Base-by-base conservation (phyloP, 2,888 invertebrate genomes). In the Eurytoma californica region DNA sequence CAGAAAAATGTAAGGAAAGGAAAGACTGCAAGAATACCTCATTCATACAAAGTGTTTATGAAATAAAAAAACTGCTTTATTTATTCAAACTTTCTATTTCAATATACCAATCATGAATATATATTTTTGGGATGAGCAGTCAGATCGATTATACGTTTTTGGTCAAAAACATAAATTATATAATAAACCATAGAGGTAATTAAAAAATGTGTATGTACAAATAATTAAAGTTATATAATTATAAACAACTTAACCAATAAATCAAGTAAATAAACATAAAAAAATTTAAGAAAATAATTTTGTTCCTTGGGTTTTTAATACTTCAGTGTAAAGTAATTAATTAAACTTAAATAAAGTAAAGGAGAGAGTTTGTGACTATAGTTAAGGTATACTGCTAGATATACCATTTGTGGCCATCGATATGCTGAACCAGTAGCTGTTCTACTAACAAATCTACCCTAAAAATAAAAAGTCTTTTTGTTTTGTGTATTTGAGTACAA, bases 81-180 rank as follows among this genome's bases (percentile, higher is more conserved):
- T 77, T 63, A 65, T 65, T 51, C 47, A 63, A 63, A 28, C 20
- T 57, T 28, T 78, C 68, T 77, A 72, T 78, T 72, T 63, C 47
- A 63, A n/a, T 60, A n/a, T 60, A 55, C 18, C 68, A 73, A 73
- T 78, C 18, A 28, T 66, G 57, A 47, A 51, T 70, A 39, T 39
- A 20, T 61, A 51, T 75, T 66, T 69, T 69, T 70, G 49, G 55
- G 14, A 70, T 67, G 51, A 75, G 53, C 75, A 72, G 55, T 76
- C 55, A 72, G 53, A 67, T 76, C 55, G 63, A 58, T 72, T 63
- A 24, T 60, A 16, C 49, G 68, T 75, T 69, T 75, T 74, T 79
- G 72, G 75, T 67, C 60, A 39, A 69, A 79, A 76, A 72, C 20
- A 72, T 72, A 79, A 79, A 74, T 58, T 70, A 73, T 70, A 73